These are phyloP conservation scores for Anaspis maculata DNA, from an alignment of 2,888 invertebrate genomes.

Conservation along the genomic window DNA sequence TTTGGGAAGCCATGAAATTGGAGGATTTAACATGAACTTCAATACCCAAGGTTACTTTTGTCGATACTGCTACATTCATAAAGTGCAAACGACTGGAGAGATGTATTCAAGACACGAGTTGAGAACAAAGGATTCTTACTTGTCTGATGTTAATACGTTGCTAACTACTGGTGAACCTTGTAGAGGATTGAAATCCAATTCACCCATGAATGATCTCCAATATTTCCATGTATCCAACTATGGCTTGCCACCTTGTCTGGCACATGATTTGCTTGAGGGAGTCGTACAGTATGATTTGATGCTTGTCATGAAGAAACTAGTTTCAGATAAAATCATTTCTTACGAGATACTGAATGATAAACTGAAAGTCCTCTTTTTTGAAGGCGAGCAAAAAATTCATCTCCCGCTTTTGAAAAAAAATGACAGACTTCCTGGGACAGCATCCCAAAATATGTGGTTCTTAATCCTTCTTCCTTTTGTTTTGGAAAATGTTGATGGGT, in stretches of 20 bases:
- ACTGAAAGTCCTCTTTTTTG: neutral
- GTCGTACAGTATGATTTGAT: constrained; percentile 16
- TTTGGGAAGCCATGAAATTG: constrained; percentile 18
- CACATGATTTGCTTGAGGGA: constrained; percentile 13
- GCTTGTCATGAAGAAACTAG: constrained; percentile 15
- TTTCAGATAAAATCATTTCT: constrained; percentile 3
- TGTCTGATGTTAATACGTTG: neutral
- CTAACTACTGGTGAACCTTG: too few relatives aligned
- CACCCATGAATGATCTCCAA: constrained; percentile 15
- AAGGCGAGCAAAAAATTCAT: neutral
- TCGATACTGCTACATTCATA: neutral
- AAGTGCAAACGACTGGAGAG: neutral
- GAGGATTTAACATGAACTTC: too few relatives aligned
- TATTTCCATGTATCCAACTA: constrained; percentile 13
- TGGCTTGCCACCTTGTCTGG: neutral
- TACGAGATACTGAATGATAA: neutral
- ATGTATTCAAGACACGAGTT: too few relatives aligned
- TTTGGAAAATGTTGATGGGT: neutral
- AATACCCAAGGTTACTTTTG: constrained; percentile 1
- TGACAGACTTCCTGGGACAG: neutral
- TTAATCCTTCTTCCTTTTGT: neutral
- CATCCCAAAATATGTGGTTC: neutral
- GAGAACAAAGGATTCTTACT: neutral
- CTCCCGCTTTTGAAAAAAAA: neutral
- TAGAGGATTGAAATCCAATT: constrained; percentile 12